These are phyloP conservation scores for Parasteatoda tepidariorum DNA, from an alignment of 1,140 invertebrate genomes.

Conservation along the genomic window DNA sequence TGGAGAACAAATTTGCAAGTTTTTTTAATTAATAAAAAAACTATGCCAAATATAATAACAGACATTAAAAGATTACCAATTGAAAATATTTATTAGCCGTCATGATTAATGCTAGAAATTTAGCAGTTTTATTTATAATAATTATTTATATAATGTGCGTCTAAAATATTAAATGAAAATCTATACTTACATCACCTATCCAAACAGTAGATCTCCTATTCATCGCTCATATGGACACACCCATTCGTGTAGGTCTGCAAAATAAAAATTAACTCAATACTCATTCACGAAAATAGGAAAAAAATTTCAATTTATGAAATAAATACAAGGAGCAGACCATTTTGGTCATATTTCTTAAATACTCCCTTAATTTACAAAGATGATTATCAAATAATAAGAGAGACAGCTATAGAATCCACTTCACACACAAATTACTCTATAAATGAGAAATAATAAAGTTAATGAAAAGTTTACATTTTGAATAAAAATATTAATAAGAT, in stretches of 20 bases:
- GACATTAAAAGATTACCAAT: too few species aligned
- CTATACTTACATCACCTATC: slow-evolving; percentile 57
- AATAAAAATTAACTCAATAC: neutral
- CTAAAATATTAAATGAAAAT: too few species aligned
- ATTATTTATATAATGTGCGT: too few species aligned
- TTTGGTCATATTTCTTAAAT: neutral
- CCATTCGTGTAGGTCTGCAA: neutral
- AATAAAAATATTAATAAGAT: neutral
- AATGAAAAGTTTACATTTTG: neutral
- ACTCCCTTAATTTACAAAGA: neutral
- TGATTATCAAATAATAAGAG: neutral
- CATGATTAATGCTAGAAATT: too few species aligned
- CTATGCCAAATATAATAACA: too few species aligned
- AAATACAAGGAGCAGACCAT: neutral
- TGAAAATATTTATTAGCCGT: too few species aligned
- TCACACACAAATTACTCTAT: neutral
- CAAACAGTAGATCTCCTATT: slow-evolving; percentile 54
- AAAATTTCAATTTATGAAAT: neutral
- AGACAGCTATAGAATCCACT: neutral
- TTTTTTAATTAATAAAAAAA: too few species aligned
- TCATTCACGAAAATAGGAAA: neutral
- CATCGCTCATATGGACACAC: slow-evolving; percentile 39
- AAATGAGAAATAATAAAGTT: neutral
- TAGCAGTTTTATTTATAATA: too few species aligned
- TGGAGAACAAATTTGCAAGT: too few species aligned